Evolutionary conservation across 2,888 invertebrate genomes (phyloP), one percentile per base, ranked within the genome.

Genomic region (Agonopterix arenella): DNA sequence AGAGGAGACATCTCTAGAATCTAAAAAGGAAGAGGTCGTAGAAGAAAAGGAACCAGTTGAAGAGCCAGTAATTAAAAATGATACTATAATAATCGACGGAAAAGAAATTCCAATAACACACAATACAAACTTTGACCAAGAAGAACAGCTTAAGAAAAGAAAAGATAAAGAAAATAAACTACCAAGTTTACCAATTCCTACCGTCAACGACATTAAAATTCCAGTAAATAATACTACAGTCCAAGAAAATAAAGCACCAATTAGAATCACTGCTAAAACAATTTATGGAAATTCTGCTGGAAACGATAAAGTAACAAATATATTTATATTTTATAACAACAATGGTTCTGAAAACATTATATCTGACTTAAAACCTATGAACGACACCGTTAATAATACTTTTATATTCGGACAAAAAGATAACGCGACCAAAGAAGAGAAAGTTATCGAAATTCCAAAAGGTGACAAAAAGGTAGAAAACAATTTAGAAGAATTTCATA

Each of bases 281-380:
- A 49, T 78, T 4, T 76, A 68, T 18, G 79, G 76, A 0, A 78
- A 72, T 38, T 59, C 74, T 1, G 56, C 74, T 10, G 73, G 69
- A 1, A 76, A 68, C 13, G 73, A 68, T 0, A 70, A 80, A 54
- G 75, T 80, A 0, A 80, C 77, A 1, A 83, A 84, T 43, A 61
- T 83, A 40, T 84, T 70, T 46, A 64, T 83, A 42, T 80, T 80
- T 45, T 68, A 75, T 49, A 63, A 69, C 2, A 62, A 59, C 4
- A 56, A 66, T 13, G 54, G 64, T 36, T 9, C 36, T 1, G 43
- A 53, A 43, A 13, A 51, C 5, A 41, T 57, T 3, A 51, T 68
- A n/a, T 57, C 60, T 10, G 52, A 60, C n/a, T 50, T 68, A 0
- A 60, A 62, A 42, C 59, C 56, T 1, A 48, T 57, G 9, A 49